Conservation (phyloP, 2,888 invertebrate species). For the Phrixothrix hirtus region DNA sequence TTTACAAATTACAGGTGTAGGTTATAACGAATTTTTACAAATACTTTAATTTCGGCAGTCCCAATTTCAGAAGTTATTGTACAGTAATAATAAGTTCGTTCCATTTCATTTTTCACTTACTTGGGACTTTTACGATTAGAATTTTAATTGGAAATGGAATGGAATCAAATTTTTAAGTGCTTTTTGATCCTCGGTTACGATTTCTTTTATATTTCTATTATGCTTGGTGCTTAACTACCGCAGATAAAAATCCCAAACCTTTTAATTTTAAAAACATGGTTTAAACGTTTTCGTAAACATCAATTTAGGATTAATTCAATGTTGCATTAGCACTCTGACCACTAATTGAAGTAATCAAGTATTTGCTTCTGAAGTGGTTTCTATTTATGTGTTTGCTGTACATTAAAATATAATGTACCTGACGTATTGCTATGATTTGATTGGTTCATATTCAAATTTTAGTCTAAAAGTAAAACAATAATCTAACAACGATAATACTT, state of each 20-base stretch:
- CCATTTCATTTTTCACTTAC: slow-evolving; percentile 26
- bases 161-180: slow-evolving; percentile 40
- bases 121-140: slow-evolving; percentile 22
- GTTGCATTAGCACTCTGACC: no score
- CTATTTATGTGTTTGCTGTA: no score
- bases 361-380: no score
- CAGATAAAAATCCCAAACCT: neutral
- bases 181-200: slow-evolving; percentile 39
- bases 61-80: slow-evolving; percentile 19
- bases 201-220: slow-evolving; percentile 8
- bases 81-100: slow-evolving; percentile 18
- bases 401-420: no score
- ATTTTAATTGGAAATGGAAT: slow-evolving; percentile 41
- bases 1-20: no score
- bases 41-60: slow-evolving; percentile 2
- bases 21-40: no score
- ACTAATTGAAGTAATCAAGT: no score
- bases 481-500: no score
- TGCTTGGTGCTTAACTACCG: neutral
- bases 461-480: no score
- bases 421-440: no score
- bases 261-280: neutral
- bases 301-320: no score
- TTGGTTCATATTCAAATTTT: no score
- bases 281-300: neutral